Evolutionary conservation across 1,140 invertebrate genomes (phyloP).

Genomic region (Lethrus apterus): DNA sequence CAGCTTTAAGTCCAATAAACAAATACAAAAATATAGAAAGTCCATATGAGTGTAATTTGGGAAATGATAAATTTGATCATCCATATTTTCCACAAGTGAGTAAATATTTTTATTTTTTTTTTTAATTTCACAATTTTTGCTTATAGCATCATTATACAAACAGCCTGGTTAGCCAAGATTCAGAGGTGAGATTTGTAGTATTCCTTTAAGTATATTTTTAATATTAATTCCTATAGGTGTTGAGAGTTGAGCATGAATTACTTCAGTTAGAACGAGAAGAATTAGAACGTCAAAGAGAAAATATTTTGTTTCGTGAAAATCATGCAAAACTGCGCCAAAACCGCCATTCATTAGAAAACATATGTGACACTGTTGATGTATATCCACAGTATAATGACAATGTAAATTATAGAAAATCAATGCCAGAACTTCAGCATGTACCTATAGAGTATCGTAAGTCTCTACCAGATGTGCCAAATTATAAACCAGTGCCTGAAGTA

Average conservation of each 20-base stretch:
- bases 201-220: conserved; percentile 15
- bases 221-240: conserved; percentile 46
- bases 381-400: conserved; percentile 33
- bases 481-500: conserved; percentile 18
- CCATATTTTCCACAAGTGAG: conserved; percentile 32
- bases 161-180: too few species aligned
- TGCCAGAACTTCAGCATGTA: conserved; percentile 51
- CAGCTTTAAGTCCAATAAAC: conserved; percentile 4
- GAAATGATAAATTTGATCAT: conserved; percentile 30
- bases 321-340: conserved; percentile 42
- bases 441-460: conserved; percentile 25
- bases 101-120: neutral
- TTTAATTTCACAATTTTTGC: too few species aligned
- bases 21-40: neutral
- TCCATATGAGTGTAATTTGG: conserved; percentile 18
- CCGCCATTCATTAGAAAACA: conserved; percentile 55
- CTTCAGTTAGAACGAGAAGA: conserved; percentile 70
- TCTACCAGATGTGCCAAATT: conserved; percentile 29
- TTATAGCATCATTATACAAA: too few species aligned
- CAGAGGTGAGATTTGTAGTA: too few species aligned
- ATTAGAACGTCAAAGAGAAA: conserved; percentile 63
- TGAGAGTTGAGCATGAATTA: conserved; percentile 67
- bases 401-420: conserved; percentile 55
- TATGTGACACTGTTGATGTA: conserved; percentile 36
- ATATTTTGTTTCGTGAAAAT: conserved; percentile 55